phyloP scores from a whole-genome alignment of 2,797 vertebrate genomes.

The Thunnus albacares region DNA sequence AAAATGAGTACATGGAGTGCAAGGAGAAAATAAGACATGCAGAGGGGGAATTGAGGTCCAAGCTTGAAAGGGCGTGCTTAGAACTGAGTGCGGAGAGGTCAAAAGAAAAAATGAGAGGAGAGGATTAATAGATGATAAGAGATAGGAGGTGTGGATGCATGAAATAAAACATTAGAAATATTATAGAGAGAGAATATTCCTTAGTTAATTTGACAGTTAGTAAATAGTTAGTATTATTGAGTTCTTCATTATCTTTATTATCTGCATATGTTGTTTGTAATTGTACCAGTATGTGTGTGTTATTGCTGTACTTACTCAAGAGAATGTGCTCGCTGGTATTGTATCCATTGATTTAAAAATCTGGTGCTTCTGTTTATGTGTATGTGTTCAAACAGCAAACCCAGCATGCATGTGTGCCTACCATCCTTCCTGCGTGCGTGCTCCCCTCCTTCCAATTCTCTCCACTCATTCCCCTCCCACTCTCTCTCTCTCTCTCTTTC shows the following conservation, averaged over 20 bases:
- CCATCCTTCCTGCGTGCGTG: slow-evolving; percentile 54
- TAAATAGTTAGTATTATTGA: slow-evolving; percentile 33
- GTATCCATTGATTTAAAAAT: slow-evolving; percentile 30
- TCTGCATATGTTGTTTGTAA: not conserved
- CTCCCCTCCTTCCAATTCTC: slow-evolving; percentile 62
- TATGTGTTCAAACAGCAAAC: slow-evolving; percentile 33
- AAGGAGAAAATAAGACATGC: slow-evolving; percentile 11
- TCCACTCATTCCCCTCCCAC: slow-evolving; percentile 66
- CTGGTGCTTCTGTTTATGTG: slow-evolving; percentile 7
- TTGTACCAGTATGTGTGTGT: slow-evolving; percentile 1
- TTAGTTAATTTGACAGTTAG: slow-evolving; percentile 17
- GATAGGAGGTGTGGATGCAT: not conserved
- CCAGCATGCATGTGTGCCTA: slow-evolving; percentile 51
- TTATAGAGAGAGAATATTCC: slow-evolving; percentile 3
- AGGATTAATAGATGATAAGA: not conserved
- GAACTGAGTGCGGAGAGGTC: not conserved
- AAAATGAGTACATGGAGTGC: slow-evolving; percentile 16
- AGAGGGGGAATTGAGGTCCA: not conserved
- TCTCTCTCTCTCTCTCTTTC: slow-evolving; percentile 42
- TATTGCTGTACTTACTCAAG: slow-evolving; percentile 15
- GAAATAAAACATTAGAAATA: not conserved
- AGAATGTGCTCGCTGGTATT: slow-evolving; percentile 10
- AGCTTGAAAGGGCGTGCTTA: not conserved
- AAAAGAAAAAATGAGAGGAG: not conserved
- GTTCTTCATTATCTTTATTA: not conserved